A percentile compares a stretch with the other conserved stretches of the same genome.
phyloP scores from a whole-genome alignment of 1,140 invertebrate genomes.

The Bemisia tabaci region DNA sequence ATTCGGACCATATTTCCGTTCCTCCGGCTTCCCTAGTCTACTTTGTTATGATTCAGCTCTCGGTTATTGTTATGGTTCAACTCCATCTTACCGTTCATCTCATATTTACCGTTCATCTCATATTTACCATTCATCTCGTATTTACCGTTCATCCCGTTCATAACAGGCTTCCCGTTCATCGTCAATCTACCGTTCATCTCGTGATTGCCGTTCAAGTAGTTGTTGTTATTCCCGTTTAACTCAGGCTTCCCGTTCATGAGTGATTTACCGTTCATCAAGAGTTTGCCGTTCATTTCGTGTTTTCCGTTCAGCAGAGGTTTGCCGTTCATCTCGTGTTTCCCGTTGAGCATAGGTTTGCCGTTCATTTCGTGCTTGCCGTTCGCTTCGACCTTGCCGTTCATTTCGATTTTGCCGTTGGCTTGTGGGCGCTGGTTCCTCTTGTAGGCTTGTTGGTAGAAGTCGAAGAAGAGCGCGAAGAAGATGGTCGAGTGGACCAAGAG shows the following conservation, averaged over 20 bases:
- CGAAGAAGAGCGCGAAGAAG: constrained; percentile 79
- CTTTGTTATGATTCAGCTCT: neutral
- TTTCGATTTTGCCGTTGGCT: constrained; percentile 1
- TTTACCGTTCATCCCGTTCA: neutral
- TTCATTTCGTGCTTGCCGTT: neutral
- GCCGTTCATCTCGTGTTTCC: neutral
- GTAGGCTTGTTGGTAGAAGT: constrained; percentile 82
- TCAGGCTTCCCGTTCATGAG: neutral
- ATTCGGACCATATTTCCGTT: too few relatives aligned
- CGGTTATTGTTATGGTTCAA: neutral
- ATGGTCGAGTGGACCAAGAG: constrained; percentile 74
- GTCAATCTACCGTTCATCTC: neutral
- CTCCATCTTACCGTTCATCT: neutral
- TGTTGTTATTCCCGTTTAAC: neutral
- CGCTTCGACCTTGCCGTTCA: neutral
- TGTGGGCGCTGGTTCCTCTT: constrained; percentile 18
- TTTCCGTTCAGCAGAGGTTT: neutral
- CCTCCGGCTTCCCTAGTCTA: neutral
- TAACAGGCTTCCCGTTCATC: neutral
- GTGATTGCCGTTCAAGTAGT: neutral
- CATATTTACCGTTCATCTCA: too few relatives aligned
- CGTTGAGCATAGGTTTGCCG: neutral
- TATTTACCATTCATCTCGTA: neutral
- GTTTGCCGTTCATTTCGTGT: neutral
- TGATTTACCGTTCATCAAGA: neutral